phyloP scores from a whole-genome alignment of 2,797 vertebrate genomes.

The Tadarida brasiliensis region DNA sequence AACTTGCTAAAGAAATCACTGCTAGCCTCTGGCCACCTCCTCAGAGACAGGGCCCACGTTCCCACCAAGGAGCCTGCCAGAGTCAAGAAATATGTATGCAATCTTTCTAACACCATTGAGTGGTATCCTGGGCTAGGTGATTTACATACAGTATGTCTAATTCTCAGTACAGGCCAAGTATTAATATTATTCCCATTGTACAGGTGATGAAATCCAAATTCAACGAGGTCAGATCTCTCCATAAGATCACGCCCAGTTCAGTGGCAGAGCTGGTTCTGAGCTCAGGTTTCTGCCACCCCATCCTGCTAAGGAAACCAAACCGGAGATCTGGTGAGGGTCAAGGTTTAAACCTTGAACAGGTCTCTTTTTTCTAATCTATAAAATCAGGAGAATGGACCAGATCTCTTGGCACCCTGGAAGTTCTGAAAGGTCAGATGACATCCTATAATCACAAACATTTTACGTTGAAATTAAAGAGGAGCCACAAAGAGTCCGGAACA shows the following conservation, averaged over 20 bases:
- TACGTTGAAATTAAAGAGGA: neutral
- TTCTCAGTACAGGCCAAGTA: neutral
- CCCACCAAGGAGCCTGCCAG: neutral
- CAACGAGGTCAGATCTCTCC: neutral
- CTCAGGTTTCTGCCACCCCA: neutral
- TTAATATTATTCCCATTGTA: neutral
- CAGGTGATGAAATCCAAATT: neutral
- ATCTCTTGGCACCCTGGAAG: neutral
- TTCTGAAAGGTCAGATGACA: neutral
- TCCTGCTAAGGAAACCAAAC: constrained; percentile 17
- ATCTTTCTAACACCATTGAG: neutral
- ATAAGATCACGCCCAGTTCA: neutral
- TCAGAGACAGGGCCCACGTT: neutral
- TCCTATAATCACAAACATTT: neutral
- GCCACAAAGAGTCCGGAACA: constrained; percentile 6
- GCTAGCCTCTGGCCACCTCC: neutral
- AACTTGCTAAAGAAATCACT: neutral
- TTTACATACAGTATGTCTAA: neutral
- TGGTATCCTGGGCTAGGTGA: neutral
- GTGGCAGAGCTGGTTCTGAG: neutral
- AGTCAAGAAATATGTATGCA: neutral
- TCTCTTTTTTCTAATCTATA: neutral
- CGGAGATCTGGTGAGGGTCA: neutral
- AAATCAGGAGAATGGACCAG: constrained; percentile 18
- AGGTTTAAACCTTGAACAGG: neutral